phyloP scores from a whole-genome alignment of 2,888 invertebrate species.

The Amblyteles armatorius region DNA sequence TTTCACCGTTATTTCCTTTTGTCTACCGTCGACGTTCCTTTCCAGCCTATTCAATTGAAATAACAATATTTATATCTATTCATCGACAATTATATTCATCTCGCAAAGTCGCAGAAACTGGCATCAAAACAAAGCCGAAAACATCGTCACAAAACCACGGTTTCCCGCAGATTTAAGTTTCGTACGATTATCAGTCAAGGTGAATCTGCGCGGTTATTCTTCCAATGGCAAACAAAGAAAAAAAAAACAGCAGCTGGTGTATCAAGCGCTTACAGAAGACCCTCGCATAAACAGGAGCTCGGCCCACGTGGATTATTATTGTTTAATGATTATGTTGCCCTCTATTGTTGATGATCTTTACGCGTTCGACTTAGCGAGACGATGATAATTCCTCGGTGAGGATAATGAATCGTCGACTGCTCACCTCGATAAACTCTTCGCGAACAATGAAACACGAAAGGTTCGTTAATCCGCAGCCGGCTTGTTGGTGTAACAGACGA shows the following conservation, averaged over 20 bases:
- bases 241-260: not conserved
- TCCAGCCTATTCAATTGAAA: not conserved
- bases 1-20: no score
- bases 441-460: constrained; percentile 22
- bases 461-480: constrained; percentile 27
- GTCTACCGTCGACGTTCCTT: not conserved
- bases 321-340: not conserved
- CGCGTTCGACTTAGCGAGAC: not conserved
- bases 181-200: not conserved
- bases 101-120: not conserved
- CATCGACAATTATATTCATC: not conserved
- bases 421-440: constrained; percentile 37
- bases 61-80: not conserved
- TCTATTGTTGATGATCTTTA: not conserved
- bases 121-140: not conserved
- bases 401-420: not conserved
- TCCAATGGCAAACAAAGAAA: not conserved
- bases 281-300: constrained; percentile 40
- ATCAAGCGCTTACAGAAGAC: constrained; percentile 11
- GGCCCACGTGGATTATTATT: constrained; percentile 53
- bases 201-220: not conserved
- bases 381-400: not conserved
- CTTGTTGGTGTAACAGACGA: constrained; percentile 37
- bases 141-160: not conserved
- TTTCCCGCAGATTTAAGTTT: not conserved